phyloP scores from a whole-genome alignment of 1,140 invertebrate genomes.

The Asbolus verrucosus region DNA sequence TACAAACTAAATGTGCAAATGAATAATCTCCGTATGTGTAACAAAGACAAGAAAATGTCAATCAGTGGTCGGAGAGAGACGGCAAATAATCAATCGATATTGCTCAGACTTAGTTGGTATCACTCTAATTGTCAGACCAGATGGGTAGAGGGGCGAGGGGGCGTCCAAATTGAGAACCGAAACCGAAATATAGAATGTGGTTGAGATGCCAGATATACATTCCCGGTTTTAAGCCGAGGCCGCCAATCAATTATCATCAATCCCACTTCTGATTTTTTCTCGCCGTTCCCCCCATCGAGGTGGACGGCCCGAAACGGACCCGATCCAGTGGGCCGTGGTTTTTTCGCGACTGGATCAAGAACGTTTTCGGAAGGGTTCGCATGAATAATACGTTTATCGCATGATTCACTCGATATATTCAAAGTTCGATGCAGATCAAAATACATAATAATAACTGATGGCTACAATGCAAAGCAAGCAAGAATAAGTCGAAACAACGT shows the following conservation, averaged over 20 bases:
- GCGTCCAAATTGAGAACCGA: constrained; percentile 34
- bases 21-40: constrained; percentile 46
- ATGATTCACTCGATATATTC: background rate
- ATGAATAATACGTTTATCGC: background rate
- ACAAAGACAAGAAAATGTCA: constrained; percentile 43
- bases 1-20: constrained; percentile 45
- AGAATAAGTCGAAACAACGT: constrained; percentile 38
- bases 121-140: constrained; percentile 58
- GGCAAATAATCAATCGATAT: constrained; percentile 56
- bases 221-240: background rate
- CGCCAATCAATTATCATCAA: constrained; percentile 19
- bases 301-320: too few species aligned
- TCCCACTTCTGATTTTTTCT: constrained; percentile 2
- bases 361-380: too few species aligned
- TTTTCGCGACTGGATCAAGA: too few species aligned
- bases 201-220: constrained; percentile 37
- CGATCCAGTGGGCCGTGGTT: too few species aligned
- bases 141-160: constrained; percentile 40
- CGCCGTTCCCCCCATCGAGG: background rate
- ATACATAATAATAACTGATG: constrained; percentile 8
- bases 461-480: constrained; percentile 21
- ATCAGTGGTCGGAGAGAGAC: constrained; percentile 31
- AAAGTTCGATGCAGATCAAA: constrained; percentile 9
- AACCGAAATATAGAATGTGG: constrained; percentile 40
- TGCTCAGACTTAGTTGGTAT: constrained; percentile 58